phyloP scores from a whole-genome alignment of 1,140 invertebrate species.

The Halyomorpha halys region DNA sequence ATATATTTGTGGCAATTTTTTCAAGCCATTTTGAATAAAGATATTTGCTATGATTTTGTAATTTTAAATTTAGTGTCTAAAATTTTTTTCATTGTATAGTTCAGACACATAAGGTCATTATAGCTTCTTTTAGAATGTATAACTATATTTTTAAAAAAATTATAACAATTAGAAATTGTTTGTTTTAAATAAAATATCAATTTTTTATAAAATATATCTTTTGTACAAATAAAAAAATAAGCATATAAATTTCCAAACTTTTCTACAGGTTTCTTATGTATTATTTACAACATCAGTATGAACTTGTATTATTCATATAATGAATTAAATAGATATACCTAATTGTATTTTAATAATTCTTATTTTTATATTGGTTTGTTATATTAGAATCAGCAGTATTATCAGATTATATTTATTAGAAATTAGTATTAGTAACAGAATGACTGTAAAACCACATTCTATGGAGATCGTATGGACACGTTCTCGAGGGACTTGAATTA shows the following conservation, averaged over 20 bases:
- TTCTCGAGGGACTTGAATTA: no score
- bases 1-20: no score
- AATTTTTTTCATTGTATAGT: background rate
- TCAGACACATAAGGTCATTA: background rate
- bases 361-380: constrained; percentile 11
- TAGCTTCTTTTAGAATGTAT: no score
- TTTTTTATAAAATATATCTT: constrained; percentile 12
- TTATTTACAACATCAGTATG: constrained; percentile 4
- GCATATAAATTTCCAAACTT: constrained; percentile 7
- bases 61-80: background rate
- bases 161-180: constrained; percentile 5
- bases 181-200: constrained; percentile 7
- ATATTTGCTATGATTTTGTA: background rate
- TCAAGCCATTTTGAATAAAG: background rate
- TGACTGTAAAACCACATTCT: no score
- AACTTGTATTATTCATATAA: constrained; percentile 6
- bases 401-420: background rate
- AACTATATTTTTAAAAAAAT: constrained; percentile 1
- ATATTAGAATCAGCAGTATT: constrained; percentile 8
- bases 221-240: constrained; percentile 7
- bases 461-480: no score
- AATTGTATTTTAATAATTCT: constrained; percentile 12
- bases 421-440: background rate
- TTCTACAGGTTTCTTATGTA: constrained; percentile 7
- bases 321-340: constrained; percentile 9